phyloP scores from a whole-genome alignment of 2,888 invertebrate species.

The Ferrisia virgata region DNA sequence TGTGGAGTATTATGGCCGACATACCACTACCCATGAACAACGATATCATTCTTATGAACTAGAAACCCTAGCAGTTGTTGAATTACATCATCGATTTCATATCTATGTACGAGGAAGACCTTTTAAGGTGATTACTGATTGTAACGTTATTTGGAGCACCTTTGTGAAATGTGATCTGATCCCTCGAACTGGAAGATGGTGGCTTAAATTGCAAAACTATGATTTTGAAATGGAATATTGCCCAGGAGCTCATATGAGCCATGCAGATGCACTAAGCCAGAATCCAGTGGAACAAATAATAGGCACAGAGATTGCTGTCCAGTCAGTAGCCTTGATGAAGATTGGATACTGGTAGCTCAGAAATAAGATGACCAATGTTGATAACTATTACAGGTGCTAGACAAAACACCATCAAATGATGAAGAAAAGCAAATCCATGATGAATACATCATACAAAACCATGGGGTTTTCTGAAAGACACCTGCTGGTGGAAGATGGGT shows the following conservation, averaged over 20 bases:
- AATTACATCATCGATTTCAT: conserved; percentile 51
- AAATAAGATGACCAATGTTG: no score
- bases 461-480: neutral
- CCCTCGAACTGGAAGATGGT: conserved; percentile 50
- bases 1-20: conserved; percentile 52
- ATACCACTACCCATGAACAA: conserved; percentile 51
- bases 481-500: neutral
- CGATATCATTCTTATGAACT: conserved; percentile 52
- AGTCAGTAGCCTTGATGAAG: no score
- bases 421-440: neutral
- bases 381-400: no score
- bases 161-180: neutral
- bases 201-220: no score
- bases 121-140: conserved; percentile 52
- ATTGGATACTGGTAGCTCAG: no score
- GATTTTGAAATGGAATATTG: no score
- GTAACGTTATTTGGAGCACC: conserved; percentile 47
- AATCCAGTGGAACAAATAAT: neutral
- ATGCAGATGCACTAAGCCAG: conserved; percentile 50
- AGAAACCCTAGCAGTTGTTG: conserved; percentile 53
- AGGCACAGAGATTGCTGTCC: no score
- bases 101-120: conserved; percentile 51
- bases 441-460: neutral
- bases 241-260: no score
- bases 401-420: no score